Conservation (phyloP, 1,140 invertebrate genomes). For the Drosophila truncata region DNA sequence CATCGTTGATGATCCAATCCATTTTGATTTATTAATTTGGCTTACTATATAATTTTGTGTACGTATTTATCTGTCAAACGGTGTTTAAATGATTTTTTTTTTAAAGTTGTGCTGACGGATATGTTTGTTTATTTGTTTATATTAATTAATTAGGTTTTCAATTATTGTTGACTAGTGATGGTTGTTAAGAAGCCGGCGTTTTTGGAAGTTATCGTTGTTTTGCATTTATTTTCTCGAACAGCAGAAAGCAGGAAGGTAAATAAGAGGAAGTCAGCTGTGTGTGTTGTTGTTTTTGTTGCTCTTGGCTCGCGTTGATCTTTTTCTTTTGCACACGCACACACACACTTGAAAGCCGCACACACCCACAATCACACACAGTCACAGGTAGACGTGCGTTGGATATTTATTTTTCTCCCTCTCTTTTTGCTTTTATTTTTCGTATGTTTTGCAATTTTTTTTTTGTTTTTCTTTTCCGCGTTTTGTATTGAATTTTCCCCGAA, state of each 20-base stretch:
- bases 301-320: slow-evolving; percentile 45
- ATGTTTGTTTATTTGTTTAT: slow-evolving; percentile 49
- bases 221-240: slow-evolving; percentile 46
- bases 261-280: slow-evolving; percentile 43
- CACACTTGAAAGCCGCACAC: slow-evolving; percentile 13
- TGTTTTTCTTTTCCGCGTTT: slow-evolving; percentile 65
- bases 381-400: slow-evolving; percentile 49
- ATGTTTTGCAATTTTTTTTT: slow-evolving; percentile 13
- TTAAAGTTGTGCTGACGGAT: slow-evolving; percentile 57
- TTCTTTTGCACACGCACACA: slow-evolving; percentile 41
- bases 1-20: slow-evolving; percentile 91
- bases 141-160: slow-evolving; percentile 9
- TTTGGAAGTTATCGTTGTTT: slow-evolving; percentile 27
- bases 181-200: slow-evolving; percentile 35
- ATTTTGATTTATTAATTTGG: slow-evolving; percentile 42
- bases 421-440: slow-evolving; percentile 20
- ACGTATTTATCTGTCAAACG: background rate
- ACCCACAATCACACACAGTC: slow-evolving; percentile 16
- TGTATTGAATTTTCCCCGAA: slow-evolving; percentile 78
- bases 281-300: slow-evolving; percentile 41
- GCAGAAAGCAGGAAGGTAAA: slow-evolving; percentile 34
- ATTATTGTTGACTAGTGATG: slow-evolving; percentile 47
- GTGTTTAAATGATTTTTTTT: slow-evolving; percentile 3
- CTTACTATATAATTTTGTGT: slow-evolving; percentile 3
- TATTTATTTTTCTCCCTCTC: slow-evolving; percentile 38